Evolutionary conservation across 1,140 invertebrate genomes (phyloP).

Genomic region (Myzus persicae): DNA sequence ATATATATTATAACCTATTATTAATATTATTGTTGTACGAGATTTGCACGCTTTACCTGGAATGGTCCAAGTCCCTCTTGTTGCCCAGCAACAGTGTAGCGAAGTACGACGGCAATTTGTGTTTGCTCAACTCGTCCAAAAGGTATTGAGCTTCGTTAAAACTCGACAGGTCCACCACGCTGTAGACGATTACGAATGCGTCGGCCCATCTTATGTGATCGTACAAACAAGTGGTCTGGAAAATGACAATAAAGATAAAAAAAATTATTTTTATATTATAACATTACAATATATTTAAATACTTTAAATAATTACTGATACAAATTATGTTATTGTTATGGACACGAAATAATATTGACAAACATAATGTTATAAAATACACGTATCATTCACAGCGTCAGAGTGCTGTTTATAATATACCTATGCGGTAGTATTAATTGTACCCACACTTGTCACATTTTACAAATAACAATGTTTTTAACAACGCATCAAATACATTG

Average conservation of each 20-base stretch:
- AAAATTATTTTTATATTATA: background rate
- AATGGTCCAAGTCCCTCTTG: conserved; percentile 83
- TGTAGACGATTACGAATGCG: conserved; percentile 86
- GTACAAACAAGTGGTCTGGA: conserved; percentile 73
- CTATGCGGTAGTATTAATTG: too few relatives aligned
- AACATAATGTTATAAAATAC: background rate
- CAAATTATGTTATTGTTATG: background rate
- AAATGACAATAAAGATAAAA: background rate
- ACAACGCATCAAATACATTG: too few relatives aligned
- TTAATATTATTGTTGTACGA: background rate
- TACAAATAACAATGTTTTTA: too few relatives aligned
- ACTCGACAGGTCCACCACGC: conserved; percentile 77
- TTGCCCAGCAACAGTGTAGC: conserved; percentile 81
- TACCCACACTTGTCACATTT: too few relatives aligned
- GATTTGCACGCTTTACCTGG: conserved; percentile 68
- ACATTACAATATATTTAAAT: background rate
- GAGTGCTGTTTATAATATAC: too few relatives aligned
- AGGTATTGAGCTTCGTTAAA: conserved; percentile 79
- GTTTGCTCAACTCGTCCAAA: conserved; percentile 74
- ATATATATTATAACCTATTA: background rate
- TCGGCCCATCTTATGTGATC: conserved; percentile 84
- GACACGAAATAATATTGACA: background rate
- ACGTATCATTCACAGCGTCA: too few relatives aligned
- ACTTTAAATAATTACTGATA: background rate
- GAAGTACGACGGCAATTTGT: conserved; percentile 75